Evolutionary conservation across 2,888 invertebrate genomes (phyloP).

Genomic region (Netelia fuscicornis): DNA sequence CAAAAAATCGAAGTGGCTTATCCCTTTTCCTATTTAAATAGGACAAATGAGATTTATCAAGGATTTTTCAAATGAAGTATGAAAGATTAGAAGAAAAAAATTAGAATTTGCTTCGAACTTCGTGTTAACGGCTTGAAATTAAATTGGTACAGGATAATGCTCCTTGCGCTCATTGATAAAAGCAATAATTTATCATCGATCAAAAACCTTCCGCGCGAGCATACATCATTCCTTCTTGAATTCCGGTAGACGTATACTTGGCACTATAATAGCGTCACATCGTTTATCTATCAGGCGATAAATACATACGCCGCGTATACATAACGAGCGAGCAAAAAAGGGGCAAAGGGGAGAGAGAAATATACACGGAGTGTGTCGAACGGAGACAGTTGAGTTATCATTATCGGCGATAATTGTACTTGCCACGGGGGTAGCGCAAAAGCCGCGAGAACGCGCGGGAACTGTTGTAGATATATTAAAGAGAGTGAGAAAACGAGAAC

Average conservation of each 20-base stretch:
- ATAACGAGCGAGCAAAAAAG: slow-evolving; percentile 27
- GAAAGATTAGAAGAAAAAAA: too few relatives aligned
- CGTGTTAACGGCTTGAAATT: neutral
- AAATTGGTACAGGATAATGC: neutral
- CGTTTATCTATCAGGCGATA: slow-evolving; percentile 61
- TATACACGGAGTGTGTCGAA: slow-evolving; percentile 33
- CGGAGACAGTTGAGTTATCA: slow-evolving; percentile 69
- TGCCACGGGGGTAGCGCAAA: slow-evolving; percentile 63
- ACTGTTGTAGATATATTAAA: slow-evolving; percentile 52
- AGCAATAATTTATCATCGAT: slow-evolving; percentile 19
- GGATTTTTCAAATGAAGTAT: too few relatives aligned
- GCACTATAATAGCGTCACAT: slow-evolving; percentile 60
- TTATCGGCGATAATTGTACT: slow-evolving; percentile 70
- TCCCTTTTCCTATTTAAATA: too few relatives aligned
- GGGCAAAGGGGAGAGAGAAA: slow-evolving; percentile 36
- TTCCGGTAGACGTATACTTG: slow-evolving; percentile 59
- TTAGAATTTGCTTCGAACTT: too few relatives aligned
- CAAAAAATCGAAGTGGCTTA: too few relatives aligned
- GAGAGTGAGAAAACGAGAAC: slow-evolving; percentile 65
- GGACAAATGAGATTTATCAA: too few relatives aligned
- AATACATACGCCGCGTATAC: slow-evolving; percentile 36
- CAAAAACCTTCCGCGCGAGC: slow-evolving; percentile 1
- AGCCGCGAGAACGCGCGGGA: slow-evolving; percentile 29
- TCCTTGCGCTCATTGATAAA: neutral
- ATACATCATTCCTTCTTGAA: slow-evolving; percentile 42